Evolutionary conservation across 2,888 invertebrate genomes (phyloP).

Genomic region (Nysson spinosus): DNA sequence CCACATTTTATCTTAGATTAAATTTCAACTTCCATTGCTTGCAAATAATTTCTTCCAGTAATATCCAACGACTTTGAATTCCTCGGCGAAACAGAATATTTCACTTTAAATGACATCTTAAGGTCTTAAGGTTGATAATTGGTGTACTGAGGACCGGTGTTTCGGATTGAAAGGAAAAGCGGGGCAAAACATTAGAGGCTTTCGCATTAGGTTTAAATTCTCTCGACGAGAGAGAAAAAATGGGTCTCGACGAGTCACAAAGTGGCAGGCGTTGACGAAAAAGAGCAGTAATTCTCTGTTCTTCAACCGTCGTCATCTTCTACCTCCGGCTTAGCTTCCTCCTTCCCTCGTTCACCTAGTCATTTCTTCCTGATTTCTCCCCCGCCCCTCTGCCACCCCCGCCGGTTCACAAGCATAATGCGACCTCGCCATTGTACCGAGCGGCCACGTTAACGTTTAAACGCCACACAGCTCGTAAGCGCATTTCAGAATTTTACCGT

Average conservation of each 20-base stretch:
- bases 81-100: too few species aligned
- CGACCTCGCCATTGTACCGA: conserved; percentile 66
- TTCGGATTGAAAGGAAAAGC: conserved; percentile 2
- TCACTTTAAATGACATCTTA: too few species aligned
- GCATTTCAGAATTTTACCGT: conserved; percentile 69
- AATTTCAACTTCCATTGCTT: neutral
- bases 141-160: neutral
- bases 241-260: conserved; percentile 42
- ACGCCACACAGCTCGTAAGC: conserved; percentile 64
- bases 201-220: conserved; percentile 47
- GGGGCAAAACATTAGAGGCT: conserved; percentile 25
- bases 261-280: conserved; percentile 43
- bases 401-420: conserved; percentile 68
- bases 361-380: conserved; percentile 34
- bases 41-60: too few species aligned
- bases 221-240: conserved; percentile 41
- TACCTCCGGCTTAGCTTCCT: conserved; percentile 22
- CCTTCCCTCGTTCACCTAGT: conserved; percentile 20
- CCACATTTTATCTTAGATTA: neutral
- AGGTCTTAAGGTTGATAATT: too few species aligned
- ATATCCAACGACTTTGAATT: too few species aligned
- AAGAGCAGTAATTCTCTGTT: conserved; percentile 41
- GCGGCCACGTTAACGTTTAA: conserved; percentile 69
- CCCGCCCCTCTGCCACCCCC: conserved; percentile 34
- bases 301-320: conserved; percentile 36